These are phyloP conservation scores for Pseudotriccus pelzelni DNA, from an alignment of 2,797 vertebrate genomes.

Conservation along the genomic window DNA sequence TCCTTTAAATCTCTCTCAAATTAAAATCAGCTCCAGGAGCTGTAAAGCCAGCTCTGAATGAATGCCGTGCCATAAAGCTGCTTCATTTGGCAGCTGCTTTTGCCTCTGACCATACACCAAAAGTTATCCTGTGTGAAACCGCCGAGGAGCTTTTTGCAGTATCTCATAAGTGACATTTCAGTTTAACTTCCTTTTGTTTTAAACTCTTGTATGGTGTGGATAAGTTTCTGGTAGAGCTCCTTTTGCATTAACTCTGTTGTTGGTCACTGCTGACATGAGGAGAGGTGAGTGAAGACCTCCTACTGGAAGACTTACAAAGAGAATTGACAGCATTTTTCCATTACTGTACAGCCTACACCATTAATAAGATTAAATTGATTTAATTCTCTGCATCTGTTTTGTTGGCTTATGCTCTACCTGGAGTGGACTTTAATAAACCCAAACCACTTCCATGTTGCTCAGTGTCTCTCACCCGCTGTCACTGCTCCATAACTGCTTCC, in stretches of 20 bases:
- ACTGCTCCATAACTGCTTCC: conserved; percentile 22
- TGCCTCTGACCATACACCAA: conserved; percentile 50
- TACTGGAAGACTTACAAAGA: not conserved
- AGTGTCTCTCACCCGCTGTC: conserved; percentile 31
- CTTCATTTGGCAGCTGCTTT: conserved; percentile 34
- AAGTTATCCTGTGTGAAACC: conserved; percentile 76
- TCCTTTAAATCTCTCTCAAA: not conserved
- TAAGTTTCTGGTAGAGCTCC: conserved; percentile 25
- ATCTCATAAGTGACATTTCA: conserved; percentile 58
- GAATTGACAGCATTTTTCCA: not conserved
- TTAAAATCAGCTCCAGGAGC: not conserved
- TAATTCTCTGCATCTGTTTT: conserved; percentile 45
- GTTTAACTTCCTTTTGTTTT: conserved; percentile 27
- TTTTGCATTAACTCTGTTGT: conserved; percentile 40
- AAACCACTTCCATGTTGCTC: not conserved
- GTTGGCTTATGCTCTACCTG: conserved; percentile 36
- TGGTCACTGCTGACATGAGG: conserved; percentile 31
- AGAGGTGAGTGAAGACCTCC: conserved; percentile 41
- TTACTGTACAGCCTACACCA: not conserved
- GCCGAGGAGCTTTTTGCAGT: conserved; percentile 37
- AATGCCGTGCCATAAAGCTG: not conserved
- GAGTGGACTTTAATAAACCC: conserved; percentile 3
- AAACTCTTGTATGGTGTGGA: not conserved
- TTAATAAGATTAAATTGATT: conserved; percentile 24
- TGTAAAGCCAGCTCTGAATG: not conserved